Percentiles rank a stretch among this genome's conserved stretches.
phyloP scores from a whole-genome alignment of 1,140 invertebrate genomes.

The Branchinecta lynchi region DNA sequence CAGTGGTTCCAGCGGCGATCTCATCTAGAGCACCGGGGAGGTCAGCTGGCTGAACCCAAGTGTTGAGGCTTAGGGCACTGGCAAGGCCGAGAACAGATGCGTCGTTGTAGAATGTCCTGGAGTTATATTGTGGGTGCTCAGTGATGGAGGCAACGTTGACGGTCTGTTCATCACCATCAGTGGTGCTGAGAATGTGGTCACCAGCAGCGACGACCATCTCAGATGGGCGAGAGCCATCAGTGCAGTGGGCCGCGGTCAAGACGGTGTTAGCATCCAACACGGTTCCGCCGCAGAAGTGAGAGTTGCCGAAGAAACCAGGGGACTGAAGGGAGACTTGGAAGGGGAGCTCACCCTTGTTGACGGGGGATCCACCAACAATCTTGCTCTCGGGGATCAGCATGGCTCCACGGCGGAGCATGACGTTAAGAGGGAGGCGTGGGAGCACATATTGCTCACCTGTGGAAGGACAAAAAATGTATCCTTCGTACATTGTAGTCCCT shows the following conservation, averaged over 20 bases:
- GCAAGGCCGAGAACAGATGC: constrained; percentile 4
- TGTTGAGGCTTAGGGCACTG: not conserved
- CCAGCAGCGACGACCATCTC: constrained; percentile 13
- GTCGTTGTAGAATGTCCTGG: constrained; percentile 18
- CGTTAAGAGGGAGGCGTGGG: constrained; percentile 19
- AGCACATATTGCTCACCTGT: constrained; percentile 3
- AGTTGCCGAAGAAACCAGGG: not conserved
- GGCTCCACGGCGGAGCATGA: constrained; percentile 19
- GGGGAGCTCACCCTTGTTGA: constrained; percentile 40
- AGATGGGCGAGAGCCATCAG: constrained; percentile 4
- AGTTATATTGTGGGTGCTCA: constrained; percentile 17
- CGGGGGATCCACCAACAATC: constrained; percentile 45
- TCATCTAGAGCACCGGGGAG: not conserved
- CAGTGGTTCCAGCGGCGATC: not conserved
- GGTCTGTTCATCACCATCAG: constrained; percentile 15
- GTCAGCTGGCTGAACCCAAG: not conserved
- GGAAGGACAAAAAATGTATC: no score
- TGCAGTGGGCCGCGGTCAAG: constrained; percentile 12
- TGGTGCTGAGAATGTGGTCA: constrained; percentile 8
- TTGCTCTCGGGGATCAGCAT: constrained; percentile 13
- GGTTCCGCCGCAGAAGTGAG: not conserved
- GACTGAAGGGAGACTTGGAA: constrained; percentile 41
- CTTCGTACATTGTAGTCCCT: no score
- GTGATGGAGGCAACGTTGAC: constrained; percentile 14
- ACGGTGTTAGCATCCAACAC: constrained; percentile 2